Evolutionary conservation across 2,113 vertebrate species (phyloP).

Genomic region (Tinamus guttatus): DNA sequence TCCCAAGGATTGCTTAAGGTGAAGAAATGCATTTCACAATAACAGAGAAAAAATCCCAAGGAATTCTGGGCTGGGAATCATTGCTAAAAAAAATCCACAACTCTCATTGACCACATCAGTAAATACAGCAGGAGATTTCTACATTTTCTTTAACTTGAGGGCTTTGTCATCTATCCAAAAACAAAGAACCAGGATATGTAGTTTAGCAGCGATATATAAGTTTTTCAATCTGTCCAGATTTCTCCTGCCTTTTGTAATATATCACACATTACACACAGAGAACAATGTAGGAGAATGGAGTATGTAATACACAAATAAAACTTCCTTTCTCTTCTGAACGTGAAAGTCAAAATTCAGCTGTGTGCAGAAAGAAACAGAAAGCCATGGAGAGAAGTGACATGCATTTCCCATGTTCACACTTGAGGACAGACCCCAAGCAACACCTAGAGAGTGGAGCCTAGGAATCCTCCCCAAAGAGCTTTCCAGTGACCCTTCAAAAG

Average conservation of each 20-base stretch:
- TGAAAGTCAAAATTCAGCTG: not conserved
- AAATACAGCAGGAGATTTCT: not conserved
- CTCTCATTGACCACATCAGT: not conserved
- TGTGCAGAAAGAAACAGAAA: not conserved
- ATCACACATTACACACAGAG: not conserved
- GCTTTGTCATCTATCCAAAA: not conserved
- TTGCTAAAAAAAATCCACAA: not conserved
- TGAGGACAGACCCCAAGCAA: not conserved
- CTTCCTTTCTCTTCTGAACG: not conserved
- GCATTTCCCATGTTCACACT: rapidly evolving
- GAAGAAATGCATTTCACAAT: not conserved
- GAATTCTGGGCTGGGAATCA: not conserved
- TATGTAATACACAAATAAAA: not conserved
- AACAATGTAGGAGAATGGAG: not conserved
- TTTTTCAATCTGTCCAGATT: not conserved
- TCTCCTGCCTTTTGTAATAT: not conserved
- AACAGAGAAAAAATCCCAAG: not conserved
- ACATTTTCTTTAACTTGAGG: not conserved
- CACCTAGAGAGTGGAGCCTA: not conserved
- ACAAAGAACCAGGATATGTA: not conserved
- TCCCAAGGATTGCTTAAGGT: not conserved
- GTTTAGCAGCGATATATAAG: not conserved
- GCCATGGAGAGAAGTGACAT: not conserved
- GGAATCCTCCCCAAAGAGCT: not conserved
- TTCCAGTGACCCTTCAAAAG: conserved; percentile 13